Conservation (phyloP, 2,797 vertebrate genomes). For the Pangasius sanitwongsei region DNA sequence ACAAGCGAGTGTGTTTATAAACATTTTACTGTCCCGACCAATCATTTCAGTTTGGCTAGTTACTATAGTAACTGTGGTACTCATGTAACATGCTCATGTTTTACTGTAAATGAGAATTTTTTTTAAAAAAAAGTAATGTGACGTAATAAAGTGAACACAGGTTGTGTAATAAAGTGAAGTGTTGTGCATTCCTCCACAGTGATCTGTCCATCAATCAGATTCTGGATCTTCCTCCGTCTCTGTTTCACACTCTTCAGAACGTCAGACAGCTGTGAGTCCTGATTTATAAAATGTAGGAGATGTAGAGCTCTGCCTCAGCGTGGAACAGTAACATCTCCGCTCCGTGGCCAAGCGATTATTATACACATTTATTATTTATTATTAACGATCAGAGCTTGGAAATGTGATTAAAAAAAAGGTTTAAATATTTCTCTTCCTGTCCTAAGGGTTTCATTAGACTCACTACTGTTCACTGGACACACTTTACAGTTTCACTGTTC, state of each 20-base stretch:
- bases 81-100: not conserved
- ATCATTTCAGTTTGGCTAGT: not conserved
- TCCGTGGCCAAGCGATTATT: no score
- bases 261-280: constrained; percentile 73
- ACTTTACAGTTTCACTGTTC: no score
- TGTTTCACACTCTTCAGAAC: constrained; percentile 63
- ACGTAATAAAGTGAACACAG: not conserved
- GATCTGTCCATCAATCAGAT: constrained; percentile 71
- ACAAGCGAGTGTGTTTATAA: no score
- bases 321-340: no score
- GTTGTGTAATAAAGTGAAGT: not conserved
- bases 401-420: no score
- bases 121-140: not conserved
- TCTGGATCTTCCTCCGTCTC: constrained; percentile 57
- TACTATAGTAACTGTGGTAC: not conserved
- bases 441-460: no score
- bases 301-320: no score
- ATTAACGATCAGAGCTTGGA: no score
- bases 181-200: constrained; percentile 46
- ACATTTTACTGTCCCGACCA: no score
- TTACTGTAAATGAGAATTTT: not conserved
- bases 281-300: not conserved
- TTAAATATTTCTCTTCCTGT: no score
- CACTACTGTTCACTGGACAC: no score
- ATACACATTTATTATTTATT: no score